These are phyloP conservation scores for Cheilosia grossa DNA, from an alignment of 2,888 invertebrate genomes.

Conservation along the genomic window DNA sequence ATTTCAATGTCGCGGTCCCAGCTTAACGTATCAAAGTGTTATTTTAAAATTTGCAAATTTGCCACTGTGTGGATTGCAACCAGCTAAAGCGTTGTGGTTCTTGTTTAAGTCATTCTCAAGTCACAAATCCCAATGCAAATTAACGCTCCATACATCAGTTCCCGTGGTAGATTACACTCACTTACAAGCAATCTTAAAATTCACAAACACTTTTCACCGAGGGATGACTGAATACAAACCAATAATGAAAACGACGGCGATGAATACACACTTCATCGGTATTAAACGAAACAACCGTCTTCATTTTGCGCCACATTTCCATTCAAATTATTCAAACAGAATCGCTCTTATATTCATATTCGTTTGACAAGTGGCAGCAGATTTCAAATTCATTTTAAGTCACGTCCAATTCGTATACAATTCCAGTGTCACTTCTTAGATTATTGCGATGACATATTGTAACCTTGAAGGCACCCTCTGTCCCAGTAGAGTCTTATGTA, in stretches of 20 bases:
- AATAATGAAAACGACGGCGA: not conserved
- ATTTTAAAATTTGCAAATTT: too few species aligned
- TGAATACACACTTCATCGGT: not conserved
- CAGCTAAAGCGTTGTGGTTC: too few species aligned
- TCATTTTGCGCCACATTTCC: slow-evolving; percentile 32
- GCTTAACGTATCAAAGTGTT: too few species aligned
- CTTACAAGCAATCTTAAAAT: too few species aligned
- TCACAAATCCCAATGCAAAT: too few species aligned
- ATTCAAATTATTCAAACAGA: slow-evolving; percentile 37
- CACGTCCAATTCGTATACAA: slow-evolving; percentile 30
- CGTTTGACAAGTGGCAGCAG: slow-evolving; percentile 21
- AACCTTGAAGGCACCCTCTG: slow-evolving; percentile 39
- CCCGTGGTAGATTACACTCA: too few species aligned
- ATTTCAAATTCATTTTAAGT: slow-evolving; percentile 32
- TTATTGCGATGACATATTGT: slow-evolving; percentile 33
- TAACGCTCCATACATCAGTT: too few species aligned
- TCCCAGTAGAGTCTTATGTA: slow-evolving; percentile 8
- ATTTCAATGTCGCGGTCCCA: too few species aligned
- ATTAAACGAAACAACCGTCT: not conserved
- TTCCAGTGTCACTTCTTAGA: slow-evolving; percentile 19
- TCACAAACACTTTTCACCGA: too few species aligned
- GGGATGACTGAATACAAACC: not conserved
- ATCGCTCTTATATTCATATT: slow-evolving; percentile 25
- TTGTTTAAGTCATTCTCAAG: too few species aligned
- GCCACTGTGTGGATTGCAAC: too few species aligned